Conservation (phyloP, 2,113 vertebrate species). For the Crotophaga sulcirostris region DNA sequence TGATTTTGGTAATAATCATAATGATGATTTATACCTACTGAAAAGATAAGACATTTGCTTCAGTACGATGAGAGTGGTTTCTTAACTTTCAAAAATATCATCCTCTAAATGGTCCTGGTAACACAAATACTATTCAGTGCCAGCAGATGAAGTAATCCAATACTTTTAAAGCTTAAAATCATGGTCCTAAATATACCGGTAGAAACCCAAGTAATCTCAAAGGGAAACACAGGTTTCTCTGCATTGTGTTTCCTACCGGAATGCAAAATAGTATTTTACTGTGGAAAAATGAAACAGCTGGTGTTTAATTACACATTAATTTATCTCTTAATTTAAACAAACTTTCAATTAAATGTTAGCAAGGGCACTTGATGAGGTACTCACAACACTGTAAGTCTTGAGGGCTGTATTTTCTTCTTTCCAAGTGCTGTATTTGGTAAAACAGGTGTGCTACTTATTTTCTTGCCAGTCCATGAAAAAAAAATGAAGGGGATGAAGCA, state of each 20-base stretch:
- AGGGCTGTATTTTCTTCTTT: conserved; percentile 29
- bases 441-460: neutral
- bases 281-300: neutral
- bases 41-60: neutral
- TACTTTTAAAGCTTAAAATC: neutral
- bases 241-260: neutral
- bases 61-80: neutral
- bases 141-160: neutral
- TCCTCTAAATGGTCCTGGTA: neutral
- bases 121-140: neutral
- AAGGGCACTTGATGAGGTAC: neutral
- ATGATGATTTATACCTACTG: neutral
- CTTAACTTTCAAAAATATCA: neutral
- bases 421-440: conserved; percentile 42
- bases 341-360: neutral
- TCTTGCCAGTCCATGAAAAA: conserved; percentile 41
- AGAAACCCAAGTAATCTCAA: neutral
- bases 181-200: neutral
- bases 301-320: neutral
- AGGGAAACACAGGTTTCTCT: neutral
- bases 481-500: neutral
- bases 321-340: neutral
- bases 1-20: neutral
- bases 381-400: conserved; percentile 10
- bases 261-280: neutral